Evolutionary conservation across 2,888 invertebrate genomes (phyloP), one percentile per base, ranked within the genome.

Genomic region (Asteroscopus sphinx): DNA sequence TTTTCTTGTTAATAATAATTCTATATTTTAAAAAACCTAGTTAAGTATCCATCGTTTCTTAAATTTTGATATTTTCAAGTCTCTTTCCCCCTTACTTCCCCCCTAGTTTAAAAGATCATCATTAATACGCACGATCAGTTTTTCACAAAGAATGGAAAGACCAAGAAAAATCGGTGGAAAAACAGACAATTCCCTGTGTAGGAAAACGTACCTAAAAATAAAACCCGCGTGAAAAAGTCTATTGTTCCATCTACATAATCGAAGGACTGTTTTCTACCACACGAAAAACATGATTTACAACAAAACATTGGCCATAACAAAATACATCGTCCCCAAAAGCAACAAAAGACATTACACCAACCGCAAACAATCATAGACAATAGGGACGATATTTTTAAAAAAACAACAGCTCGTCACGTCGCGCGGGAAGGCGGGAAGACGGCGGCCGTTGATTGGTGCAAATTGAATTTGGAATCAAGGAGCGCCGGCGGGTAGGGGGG

Each of bases 401-500:
- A 76, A 68, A 58, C 64, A 76, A 77, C 77, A 72, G 77, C 78
- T 74, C 77, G 78, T 84, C 92, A 92, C 92, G 91, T 92, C 89
- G 89, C 84, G 82, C 80, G 78, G 80, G 87, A 89, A 92, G 92
- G 93, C 93, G 93, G 93, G 92, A 93, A 93, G 93, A 93, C 93
- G 89, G 83, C 87, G 90, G 86, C 81, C 90, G 91, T 91, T 94
- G 93, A 94, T 94, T 94, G 93, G 93, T 93, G 92, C 93, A 93
- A 94, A 94, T 93, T 92, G 93, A 92, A 92, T 94, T 93, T 93
- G 93, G 92, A 89, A 91, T 89, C 91, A 91, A 90, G 88, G 86
- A 85, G 80, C 78, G 81, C 73, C 63, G 59, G 67, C 63, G 76
- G 76, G 69, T 54, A 57, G 54, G 25, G 30, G 30, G 73, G 49